Conservation (phyloP, 2,113 vertebrate genomes). For the Parotia lawesii region DNA sequence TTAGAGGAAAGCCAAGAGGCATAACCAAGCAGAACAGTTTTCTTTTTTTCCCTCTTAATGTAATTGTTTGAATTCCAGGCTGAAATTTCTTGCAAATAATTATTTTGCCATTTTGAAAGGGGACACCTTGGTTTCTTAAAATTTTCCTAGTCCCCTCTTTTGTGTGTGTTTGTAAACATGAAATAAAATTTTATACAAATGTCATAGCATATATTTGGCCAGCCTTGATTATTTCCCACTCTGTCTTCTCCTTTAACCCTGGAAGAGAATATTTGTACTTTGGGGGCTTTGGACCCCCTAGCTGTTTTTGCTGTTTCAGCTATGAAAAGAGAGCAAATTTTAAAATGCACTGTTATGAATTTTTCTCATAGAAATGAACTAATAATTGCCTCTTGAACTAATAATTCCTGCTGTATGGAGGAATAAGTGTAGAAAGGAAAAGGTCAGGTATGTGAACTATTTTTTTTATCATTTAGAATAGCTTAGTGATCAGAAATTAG, state of each 20-base stretch:
- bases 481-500: constrained; percentile 35
- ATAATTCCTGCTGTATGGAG: background rate
- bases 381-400: constrained; percentile 2
- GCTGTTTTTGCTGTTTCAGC: background rate
- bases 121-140: background rate
- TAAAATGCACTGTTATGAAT: background rate
- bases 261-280: background rate
- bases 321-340: background rate
- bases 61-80: background rate
- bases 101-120: background rate
- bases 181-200: background rate
- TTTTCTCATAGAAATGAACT: background rate
- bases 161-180: background rate
- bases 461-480: constrained; percentile 7
- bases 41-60: background rate
- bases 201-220: background rate
- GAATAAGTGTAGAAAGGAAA: background rate
- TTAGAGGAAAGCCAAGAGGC: background rate
- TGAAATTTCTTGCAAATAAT: background rate
- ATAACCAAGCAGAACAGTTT: background rate
- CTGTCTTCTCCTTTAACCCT: background rate
- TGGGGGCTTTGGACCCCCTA: background rate
- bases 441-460: background rate
- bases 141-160: background rate
- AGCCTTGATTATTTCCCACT: background rate